A percentile compares a stretch with the other conserved stretches of the same genome.
Evolutionary conservation across 2,113 vertebrate species (phyloP).

Genomic region (Colistium nudipinnis): DNA sequence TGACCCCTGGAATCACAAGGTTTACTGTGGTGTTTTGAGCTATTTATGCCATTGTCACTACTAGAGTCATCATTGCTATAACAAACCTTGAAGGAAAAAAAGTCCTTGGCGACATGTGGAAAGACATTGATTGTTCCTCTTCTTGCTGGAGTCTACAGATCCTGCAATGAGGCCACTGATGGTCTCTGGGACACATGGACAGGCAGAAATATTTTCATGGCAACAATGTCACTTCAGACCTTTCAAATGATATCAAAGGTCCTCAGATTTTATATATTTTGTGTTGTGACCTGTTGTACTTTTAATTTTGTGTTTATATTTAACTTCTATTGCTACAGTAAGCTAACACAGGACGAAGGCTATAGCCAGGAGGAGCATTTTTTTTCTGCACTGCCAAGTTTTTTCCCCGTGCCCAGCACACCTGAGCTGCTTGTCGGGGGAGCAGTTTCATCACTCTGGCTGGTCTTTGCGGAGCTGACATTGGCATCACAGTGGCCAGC

Average conservation of each 20-base stretch:
- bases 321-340: neutral
- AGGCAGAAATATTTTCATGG: slow-evolving; percentile 12
- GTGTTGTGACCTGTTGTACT: neutral
- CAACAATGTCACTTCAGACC: slow-evolving; percentile 6
- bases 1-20: neutral
- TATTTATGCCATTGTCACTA: neutral
- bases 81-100: neutral
- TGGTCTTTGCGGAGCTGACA: too few relatives aligned
- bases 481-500: too few relatives aligned
- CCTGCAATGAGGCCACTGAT: neutral
- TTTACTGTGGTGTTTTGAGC: slow-evolving; percentile 4
- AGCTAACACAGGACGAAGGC: too few relatives aligned
- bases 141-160: slow-evolving; percentile 10
- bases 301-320: neutral
- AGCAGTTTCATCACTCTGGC: too few relatives aligned
- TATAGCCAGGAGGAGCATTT: too few relatives aligned
- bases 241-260: slow-evolving; percentile 7
- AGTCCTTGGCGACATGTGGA: neutral
- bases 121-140: neutral
- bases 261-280: neutral
- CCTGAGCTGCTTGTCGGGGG: too few relatives aligned
- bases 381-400: too few relatives aligned
- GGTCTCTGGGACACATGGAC: neutral
- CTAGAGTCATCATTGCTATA: neutral
- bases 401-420: too few relatives aligned